Base-by-base conservation (phyloP, 2,888 invertebrate genomes). In the Lamproptera curius region DNA sequence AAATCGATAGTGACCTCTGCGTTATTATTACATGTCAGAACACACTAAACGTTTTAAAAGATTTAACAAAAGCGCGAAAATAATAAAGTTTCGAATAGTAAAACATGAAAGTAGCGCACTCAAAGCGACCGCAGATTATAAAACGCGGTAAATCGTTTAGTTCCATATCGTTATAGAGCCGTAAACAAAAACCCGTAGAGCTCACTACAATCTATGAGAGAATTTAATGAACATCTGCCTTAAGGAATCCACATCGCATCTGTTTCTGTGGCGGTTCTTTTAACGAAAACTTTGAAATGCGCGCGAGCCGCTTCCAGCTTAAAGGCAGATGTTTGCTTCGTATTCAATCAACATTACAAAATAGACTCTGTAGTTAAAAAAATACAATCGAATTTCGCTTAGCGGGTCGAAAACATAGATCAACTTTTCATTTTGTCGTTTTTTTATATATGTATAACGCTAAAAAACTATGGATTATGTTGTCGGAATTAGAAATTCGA, bases 221-320 rank as follows among this genome's bases (percentile, higher is more conserved):
- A 76, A 73, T 77, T 83, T 82, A 78, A 76, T 77, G 76, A 83
- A 82, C 87, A 87, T 79, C 85, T 87, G 87, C 85, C 78, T 76
- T 69, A 65, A 73, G 75, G 83, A 84, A 83, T 86, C 84, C 83
- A 80, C 79, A 83, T 79, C 80, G 80, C 87, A 87, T 87, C 86
- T 87, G 87, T 84, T 83, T 64, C 68, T 63, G 63, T 64, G 69
- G 66, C 60, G 55, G 59, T 67, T 67, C 72, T 77, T 81, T 82
- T 83, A 84, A 76, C 70, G 67, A 9, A 31, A 82, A 65, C 82
- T 76, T 84, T 82, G 76, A 71, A 83, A 85, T 78, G 79, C 79
- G 79, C 81, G 73, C 71, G 81, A 77, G 78, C 69, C 70, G 75
- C 72, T 76, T 69, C 69, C 67, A 68, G 64, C 58, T 68, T 57